Percentiles rank a stretch among this genome's conserved stretches.
These are phyloP conservation scores for Drosophila truncata DNA, from an alignment of 1,140 invertebrate species.

Conservation along the genomic window DNA sequence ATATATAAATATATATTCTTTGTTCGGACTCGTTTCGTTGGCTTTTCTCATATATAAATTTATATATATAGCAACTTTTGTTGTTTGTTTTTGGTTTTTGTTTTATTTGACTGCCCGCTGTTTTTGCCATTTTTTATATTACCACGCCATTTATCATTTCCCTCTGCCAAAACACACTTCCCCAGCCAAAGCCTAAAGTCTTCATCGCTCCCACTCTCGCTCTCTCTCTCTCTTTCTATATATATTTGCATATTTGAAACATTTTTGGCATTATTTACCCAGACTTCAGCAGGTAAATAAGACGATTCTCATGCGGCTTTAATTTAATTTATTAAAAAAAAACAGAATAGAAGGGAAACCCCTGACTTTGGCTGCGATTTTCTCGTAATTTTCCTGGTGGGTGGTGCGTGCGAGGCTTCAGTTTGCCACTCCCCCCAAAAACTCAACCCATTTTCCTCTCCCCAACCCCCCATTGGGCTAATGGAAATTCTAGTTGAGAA, in stretches of 20 bases:
- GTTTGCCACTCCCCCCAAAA: conserved; percentile 57
- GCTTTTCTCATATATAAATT: conserved; percentile 29
- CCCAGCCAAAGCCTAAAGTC: conserved; percentile 7
- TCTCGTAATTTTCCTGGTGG: conserved; percentile 13
- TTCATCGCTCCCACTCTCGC: conserved; percentile 13
- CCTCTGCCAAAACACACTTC: conserved; percentile 69
- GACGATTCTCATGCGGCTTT: conserved; percentile 77
- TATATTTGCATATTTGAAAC: conserved; percentile 60
- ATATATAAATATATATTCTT: conserved; percentile 41
- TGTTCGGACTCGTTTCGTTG: conserved; percentile 45
- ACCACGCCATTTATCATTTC: conserved; percentile 84
- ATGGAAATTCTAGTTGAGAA: conserved; percentile 50
- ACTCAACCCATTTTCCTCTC: background rate
- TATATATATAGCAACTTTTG: conserved; percentile 32
- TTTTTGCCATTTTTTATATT: conserved; percentile 83
- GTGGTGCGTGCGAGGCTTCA: conserved; percentile 63
- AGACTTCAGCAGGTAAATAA: conserved; percentile 66
- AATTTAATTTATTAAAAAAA: conserved; percentile 82
- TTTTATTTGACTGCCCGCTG: conserved; percentile 74
- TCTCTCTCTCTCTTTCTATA: conserved; percentile 7
- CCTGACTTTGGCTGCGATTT: conserved; percentile 45
- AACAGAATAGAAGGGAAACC: conserved; percentile 8
- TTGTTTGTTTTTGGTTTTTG: conserved; percentile 49
- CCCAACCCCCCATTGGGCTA: conserved; percentile 21
- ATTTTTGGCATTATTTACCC: conserved; percentile 61